Conservation (phyloP, 2,113 vertebrate genomes). For the Cygnus atratus region DNA sequence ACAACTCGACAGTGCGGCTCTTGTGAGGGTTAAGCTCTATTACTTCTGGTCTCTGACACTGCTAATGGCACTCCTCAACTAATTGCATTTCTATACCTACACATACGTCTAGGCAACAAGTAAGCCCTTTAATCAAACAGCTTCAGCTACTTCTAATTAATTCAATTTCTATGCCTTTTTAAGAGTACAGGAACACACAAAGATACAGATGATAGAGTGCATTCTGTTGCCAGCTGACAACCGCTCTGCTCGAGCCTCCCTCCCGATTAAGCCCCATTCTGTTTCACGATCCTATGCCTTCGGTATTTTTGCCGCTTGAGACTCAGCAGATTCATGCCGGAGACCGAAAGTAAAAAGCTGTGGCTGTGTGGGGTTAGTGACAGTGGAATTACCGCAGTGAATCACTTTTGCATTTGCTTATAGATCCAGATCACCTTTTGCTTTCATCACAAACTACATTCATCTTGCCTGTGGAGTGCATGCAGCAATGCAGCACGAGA, state of each 20-base stretch:
- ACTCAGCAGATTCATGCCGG: fast-evolving
- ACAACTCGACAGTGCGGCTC: neutral
- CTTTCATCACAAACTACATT: neutral
- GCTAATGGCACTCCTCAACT: slow-evolving; percentile 44
- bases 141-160: slow-evolving; percentile 44
- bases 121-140: slow-evolving; percentile 50
- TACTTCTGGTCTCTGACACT: slow-evolving; percentile 50
- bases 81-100: slow-evolving; percentile 49
- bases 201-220: neutral
- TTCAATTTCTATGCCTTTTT: slow-evolving; percentile 25
- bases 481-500: neutral
- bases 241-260: neutral
- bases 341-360: neutral
- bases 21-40: slow-evolving; percentile 44
- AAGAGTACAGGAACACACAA: slow-evolving; percentile 8
- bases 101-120: neutral
- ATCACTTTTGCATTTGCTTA: fast-evolving
- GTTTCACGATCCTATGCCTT: neutral
- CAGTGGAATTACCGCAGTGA: neutral
- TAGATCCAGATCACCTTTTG: neutral
- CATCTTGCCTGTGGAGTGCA: neutral
- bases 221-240: neutral
- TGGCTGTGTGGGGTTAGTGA: neutral
- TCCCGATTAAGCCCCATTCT: fast-evolving
- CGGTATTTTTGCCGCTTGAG: neutral